Base-by-base conservation (phyloP, 2,888 invertebrate genomes). In the Torymus texanus region DNA sequence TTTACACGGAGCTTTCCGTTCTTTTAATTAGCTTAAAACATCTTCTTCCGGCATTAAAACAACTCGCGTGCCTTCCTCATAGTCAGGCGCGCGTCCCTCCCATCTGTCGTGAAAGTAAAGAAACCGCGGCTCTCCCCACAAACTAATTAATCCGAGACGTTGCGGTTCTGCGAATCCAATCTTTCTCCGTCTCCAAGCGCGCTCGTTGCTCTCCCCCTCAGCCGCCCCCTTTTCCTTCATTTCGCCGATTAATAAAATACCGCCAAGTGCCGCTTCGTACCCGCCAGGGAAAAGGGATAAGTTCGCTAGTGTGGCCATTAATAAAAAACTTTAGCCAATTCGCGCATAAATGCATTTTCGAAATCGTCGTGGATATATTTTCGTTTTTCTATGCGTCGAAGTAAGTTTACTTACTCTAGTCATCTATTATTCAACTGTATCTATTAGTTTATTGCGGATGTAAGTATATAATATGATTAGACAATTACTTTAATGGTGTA, bases 71-170 rank as follows among this genome's bases (percentile, higher is more conserved):
- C 29, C n/a, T 61, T 55, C 72, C n/a, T 63, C 55, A 70, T 62
- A 29, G 41, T 50, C 14, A 5, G 50, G 24, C 21, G 24, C 41
- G 14, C 13, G 18, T 5, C 10, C 8, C 41, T 8, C 8, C 8
- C 41, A 41, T 41, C 41, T 8, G 41, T 41, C 41, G 41, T 8
- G 41, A 55, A 61, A 58, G 63, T 51, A 55, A 72, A 66, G 78
- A 72, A 67, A 67, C 55, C 24, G 13, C 50, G 24, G n/a, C 5
- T 53, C 24, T 51, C 21, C 55, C 53, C 55, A 10, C 59, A 65
- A 72, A 78, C 61, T 78, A 78, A 78, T 78, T 78, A 78, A 78
- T 78, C 78, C 62, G 21, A 58, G 66, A 16, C 51, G 18, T 61
- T 55, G 41, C 59, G 50, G 66, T 71, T 77, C 61, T 61, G 5